Evolutionary conservation across 2,113 vertebrate species (phyloP).

Genomic region (Microtus oregoni): DNA sequence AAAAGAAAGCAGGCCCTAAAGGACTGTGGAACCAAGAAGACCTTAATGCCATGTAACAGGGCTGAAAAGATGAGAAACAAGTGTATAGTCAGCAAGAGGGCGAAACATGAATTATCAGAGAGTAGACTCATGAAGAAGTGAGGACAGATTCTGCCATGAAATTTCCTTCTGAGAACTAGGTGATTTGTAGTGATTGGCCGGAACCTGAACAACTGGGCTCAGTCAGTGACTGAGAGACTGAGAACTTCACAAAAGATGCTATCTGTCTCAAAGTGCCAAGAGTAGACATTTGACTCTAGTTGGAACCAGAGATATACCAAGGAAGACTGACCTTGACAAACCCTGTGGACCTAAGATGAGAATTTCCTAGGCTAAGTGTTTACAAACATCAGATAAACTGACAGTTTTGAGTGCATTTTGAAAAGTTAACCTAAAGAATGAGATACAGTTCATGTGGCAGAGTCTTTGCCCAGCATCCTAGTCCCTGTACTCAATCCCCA

Average conservation of each 20-base stretch:
- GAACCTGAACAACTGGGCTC: neutral
- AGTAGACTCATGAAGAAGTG: neutral
- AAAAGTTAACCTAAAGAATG: neutral
- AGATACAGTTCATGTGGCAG: neutral
- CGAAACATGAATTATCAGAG: neutral
- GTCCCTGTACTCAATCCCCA: neutral
- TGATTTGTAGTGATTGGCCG: too few species aligned
- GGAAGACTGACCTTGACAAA: neutral
- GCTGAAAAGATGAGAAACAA: neutral
- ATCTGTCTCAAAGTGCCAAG: neutral
- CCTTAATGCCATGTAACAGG: neutral
- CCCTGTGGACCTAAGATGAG: neutral
- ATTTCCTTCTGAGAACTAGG: neutral
- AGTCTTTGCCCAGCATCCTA: neutral
- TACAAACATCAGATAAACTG: neutral
- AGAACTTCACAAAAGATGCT: neutral
- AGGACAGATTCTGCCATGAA: neutral
- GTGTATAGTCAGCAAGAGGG: neutral
- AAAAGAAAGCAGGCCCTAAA: neutral
- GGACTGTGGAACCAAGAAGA: neutral
- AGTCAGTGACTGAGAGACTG: neutral
- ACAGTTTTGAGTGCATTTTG: neutral
- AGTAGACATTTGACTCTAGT: accelerated
- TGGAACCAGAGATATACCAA: neutral
- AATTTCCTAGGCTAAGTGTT: neutral